phyloP scores from a whole-genome alignment of 1,140 invertebrate genomes.

The Penaeus indicus region DNA sequence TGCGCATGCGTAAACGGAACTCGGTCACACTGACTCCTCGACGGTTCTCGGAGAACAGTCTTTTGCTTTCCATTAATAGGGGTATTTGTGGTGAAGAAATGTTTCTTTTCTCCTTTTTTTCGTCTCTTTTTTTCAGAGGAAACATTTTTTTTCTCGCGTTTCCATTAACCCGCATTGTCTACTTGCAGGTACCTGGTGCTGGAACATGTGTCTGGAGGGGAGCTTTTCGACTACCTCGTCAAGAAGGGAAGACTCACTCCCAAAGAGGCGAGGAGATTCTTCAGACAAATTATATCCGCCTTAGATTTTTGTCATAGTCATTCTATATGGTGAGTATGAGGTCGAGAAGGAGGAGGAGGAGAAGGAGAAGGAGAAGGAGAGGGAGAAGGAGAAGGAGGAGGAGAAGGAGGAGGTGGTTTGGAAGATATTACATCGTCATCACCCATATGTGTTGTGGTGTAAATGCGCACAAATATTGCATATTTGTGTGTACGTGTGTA shows the following conservation, averaged over 20 bases:
- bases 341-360: no score
- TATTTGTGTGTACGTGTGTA: not conserved
- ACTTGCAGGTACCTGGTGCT: slow-evolving; percentile 90
- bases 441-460: slow-evolving; percentile 2
- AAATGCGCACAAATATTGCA: not conserved
- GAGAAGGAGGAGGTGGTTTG: not conserved
- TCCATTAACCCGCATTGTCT: not conserved
- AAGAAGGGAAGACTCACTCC: slow-evolving; percentile 98
- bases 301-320: slow-evolving; percentile 99
- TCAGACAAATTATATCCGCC: slow-evolving; percentile 99
- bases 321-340: slow-evolving; percentile 92
- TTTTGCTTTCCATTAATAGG: no score
- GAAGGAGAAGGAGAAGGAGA: not conserved
- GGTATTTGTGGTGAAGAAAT: no score
- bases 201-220: slow-evolving; percentile 98
- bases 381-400: not conserved
- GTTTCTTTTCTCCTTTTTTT: no score
- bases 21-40: no score
- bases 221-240: slow-evolving; percentile 99
- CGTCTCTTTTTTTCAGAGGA: not conserved
- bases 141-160: no score
- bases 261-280: slow-evolving; percentile 98
- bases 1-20: not conserved
- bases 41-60: no score
- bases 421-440: not conserved